phyloP scores from a whole-genome alignment of 2,113 vertebrate species.

The Catagonus wagneri region DNA sequence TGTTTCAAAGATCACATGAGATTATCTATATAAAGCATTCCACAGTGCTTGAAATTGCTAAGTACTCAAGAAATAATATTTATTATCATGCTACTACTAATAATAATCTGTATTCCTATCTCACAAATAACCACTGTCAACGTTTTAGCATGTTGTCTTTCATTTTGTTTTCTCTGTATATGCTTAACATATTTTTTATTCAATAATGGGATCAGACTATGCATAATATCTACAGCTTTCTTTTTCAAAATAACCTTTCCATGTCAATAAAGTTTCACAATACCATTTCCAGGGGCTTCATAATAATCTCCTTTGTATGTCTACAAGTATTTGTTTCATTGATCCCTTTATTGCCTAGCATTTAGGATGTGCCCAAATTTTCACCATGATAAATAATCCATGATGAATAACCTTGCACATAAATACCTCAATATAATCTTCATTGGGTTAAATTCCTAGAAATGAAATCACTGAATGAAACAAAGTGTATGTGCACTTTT shows the following conservation, averaged over 20 bases:
- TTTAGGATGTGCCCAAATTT: background rate
- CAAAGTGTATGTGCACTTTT: background rate
- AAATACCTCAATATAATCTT: slow-evolving; percentile 12
- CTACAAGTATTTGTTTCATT: background rate
- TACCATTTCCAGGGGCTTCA: background rate
- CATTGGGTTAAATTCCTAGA: slow-evolving; percentile 35
- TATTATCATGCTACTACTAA: background rate
- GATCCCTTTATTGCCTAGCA: background rate
- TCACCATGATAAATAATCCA: background rate
- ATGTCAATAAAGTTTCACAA: background rate
- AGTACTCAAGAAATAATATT: background rate
- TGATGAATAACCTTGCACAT: background rate
- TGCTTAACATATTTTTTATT: background rate
- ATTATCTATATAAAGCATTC: slow-evolving; percentile 9
- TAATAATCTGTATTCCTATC: background rate
- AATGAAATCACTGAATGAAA: background rate
- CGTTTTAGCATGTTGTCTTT: background rate
- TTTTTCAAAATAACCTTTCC: slow-evolving; percentile 25
- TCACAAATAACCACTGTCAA: background rate
- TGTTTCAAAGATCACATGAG: slow-evolving; percentile 8
- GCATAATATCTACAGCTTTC: background rate
- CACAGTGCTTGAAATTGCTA: background rate
- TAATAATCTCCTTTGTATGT: background rate
- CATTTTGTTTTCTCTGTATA: background rate
- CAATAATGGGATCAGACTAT: background rate